phyloP scores from a whole-genome alignment of 2,888 invertebrate species.

The Pogonocherus hispidulus region DNA sequence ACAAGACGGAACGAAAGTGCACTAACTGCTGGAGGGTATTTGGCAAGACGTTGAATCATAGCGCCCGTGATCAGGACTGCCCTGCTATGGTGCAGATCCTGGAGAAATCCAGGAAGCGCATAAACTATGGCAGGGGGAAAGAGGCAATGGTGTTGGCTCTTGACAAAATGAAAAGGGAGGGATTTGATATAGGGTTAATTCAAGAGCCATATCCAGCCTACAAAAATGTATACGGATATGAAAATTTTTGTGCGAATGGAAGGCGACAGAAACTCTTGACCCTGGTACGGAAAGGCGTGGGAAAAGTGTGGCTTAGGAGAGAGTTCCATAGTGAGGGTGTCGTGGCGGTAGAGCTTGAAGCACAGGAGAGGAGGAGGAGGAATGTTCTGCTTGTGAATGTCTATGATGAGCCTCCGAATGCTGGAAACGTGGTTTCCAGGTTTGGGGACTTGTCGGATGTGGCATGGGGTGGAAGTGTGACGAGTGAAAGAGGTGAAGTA shows the following conservation, averaged over 20 bases:
- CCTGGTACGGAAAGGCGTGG: background rate
- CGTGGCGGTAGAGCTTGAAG: background rate
- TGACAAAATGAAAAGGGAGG: background rate
- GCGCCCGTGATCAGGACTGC: background rate
- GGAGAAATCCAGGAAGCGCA: background rate
- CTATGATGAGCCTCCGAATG: conserved; percentile 36
- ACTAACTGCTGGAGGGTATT: background rate
- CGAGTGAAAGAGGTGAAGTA: conserved; percentile 36
- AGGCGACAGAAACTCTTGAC: background rate
- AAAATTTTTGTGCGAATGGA: background rate
- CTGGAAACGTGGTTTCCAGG: background rate
- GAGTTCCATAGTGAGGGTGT: background rate
- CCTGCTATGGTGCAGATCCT: background rate
- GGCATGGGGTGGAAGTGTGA: conserved; percentile 40
- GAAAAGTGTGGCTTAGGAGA: background rate
- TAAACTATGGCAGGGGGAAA: background rate
- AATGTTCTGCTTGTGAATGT: background rate
- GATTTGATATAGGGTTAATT: background rate
- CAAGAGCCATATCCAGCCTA: background rate
- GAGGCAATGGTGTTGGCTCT: background rate
- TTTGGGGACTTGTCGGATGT: conserved; percentile 39
- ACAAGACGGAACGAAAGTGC: background rate
- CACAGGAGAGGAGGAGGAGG: background rate
- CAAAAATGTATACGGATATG: background rate
- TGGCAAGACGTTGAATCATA: background rate